phyloP scores from a whole-genome alignment of 2,888 invertebrate genomes.

The Pachymerium ferrugineum region DNA sequence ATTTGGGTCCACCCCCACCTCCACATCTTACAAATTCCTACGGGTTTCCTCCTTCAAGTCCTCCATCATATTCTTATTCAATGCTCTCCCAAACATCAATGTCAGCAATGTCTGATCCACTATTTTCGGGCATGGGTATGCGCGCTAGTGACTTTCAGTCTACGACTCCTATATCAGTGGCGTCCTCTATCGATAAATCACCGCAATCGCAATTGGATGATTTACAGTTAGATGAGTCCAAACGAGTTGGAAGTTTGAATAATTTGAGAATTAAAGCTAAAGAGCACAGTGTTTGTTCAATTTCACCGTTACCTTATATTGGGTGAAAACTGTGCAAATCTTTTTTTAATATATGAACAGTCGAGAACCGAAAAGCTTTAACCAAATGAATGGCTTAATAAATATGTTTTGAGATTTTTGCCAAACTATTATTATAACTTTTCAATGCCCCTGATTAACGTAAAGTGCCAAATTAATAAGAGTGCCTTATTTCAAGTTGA shows the following conservation, averaged over 20 bases:
- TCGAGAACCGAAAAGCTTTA: too few relatives aligned
- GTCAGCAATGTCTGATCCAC: constrained; percentile 32
- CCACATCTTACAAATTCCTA: neutral
- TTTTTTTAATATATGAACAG: neutral
- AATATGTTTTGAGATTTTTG: too few relatives aligned
- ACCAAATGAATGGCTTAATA: too few relatives aligned
- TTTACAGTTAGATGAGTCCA: neutral
- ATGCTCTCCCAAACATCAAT: constrained; percentile 33
- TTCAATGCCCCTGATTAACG: too few relatives aligned
- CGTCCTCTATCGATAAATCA: neutral
- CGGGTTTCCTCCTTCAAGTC: constrained; percentile 23
- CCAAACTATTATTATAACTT: too few relatives aligned
- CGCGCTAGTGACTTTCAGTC: constrained; percentile 4
- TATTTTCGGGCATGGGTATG: constrained; percentile 35
- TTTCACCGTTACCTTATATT: constrained; percentile 34
- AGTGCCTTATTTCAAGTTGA: too few relatives aligned
- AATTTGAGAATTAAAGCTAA: constrained; percentile 31
- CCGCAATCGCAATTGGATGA: neutral
- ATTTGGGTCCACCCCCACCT: neutral
- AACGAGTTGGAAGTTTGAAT: constrained; percentile 30
- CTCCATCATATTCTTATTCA: constrained; percentile 34
- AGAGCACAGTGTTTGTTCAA: constrained; percentile 32
- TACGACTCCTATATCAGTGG: neutral
- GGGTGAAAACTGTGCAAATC: neutral
- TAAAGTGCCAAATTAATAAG: too few relatives aligned